phyloP scores from a whole-genome alignment of 2,888 invertebrate genomes.

The Chelonus formosanus region DNA sequence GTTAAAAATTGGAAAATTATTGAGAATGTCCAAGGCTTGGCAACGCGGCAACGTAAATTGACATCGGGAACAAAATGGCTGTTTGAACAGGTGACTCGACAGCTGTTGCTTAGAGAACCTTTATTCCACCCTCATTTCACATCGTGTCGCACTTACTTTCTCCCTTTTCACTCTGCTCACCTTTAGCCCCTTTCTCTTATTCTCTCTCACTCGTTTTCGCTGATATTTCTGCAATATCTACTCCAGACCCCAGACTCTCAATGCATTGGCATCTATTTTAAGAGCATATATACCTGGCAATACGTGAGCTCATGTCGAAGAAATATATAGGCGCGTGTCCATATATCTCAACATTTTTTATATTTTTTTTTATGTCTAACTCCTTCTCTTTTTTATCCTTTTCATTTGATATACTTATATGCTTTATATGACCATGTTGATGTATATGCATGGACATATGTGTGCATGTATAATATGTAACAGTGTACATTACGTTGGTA shows the following conservation, averaged over 20 bases:
- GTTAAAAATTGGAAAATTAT: conserved; percentile 18
- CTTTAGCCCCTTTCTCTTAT: not conserved
- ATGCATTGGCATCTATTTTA: conserved; percentile 1
- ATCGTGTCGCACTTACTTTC: conserved; percentile 5
- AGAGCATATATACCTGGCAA: not conserved
- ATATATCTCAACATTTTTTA: not conserved
- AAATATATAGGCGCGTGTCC: conserved; percentile 12
- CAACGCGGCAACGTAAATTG: conserved; percentile 46
- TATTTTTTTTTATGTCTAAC: no score
- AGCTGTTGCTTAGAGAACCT: conserved; percentile 56
- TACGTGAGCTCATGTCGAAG: conserved; percentile 1
- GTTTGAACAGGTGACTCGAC: conserved; percentile 62
- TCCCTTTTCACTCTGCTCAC: not conserved
- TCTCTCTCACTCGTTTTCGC: conserved; percentile 10
- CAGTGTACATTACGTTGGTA: no score
- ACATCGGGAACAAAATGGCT: conserved; percentile 52
- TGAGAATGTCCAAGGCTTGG: conserved; percentile 38
- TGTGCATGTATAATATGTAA: no score
- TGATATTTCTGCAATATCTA: not conserved
- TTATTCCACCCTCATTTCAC: conserved; percentile 48
- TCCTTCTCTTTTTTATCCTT: no score
- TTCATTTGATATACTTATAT: no score
- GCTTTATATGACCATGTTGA: not conserved
- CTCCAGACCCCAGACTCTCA: conserved; percentile 7
- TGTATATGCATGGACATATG: not conserved